Evolutionary conservation across 1,140 invertebrate genomes (phyloP), one percentile per base, ranked within the genome.

Genomic region (Sminthurinus signatus): DNA sequence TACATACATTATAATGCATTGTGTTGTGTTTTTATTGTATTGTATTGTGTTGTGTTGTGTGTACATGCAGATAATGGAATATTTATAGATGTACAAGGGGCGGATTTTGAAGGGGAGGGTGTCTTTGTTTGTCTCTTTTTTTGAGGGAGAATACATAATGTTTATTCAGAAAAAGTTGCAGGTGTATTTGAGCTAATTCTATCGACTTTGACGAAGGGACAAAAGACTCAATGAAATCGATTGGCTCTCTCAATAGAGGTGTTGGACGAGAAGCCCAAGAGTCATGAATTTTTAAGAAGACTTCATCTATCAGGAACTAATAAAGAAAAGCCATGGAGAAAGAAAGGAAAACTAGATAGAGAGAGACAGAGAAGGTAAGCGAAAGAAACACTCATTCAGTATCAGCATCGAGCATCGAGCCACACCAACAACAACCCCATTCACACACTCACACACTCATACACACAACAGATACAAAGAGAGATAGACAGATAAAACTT

Each of bases 271-370:
- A 64, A 64, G 55, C 43, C 39, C 29, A 51, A 44, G 58, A 64
- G 62, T 58, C 43, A 64, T 64, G 62, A 57, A 64, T 64, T 64
- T 64, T 64, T 64, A 64, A 64, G 31, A 14, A 36, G 52, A 31
- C 52, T 62, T 58, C 55, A 64, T 64, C 48, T 56, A 64, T 64
- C 62, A 64, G 50, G 27, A 58, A 58, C 54, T 58, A 64, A 64
- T 58, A 58, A 57, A 57, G 51, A 51, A 62, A 17, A 43, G 44
- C n/a, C 32, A 36, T 36, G 32, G 32, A 15, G 32, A 8, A 43
- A n/a, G 5, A 5, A 36, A 8, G 32, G 32, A 15, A 15, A 8
- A 36, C 32, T 8, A 36, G 32, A 15, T 5, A 36, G 32, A 36
- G 32, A 36, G 32, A 36, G 15, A 36, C 5, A 15, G 32, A 15